Conservation (phyloP, 2,113 vertebrate species). For the Limnothrissa miodon region DNA sequence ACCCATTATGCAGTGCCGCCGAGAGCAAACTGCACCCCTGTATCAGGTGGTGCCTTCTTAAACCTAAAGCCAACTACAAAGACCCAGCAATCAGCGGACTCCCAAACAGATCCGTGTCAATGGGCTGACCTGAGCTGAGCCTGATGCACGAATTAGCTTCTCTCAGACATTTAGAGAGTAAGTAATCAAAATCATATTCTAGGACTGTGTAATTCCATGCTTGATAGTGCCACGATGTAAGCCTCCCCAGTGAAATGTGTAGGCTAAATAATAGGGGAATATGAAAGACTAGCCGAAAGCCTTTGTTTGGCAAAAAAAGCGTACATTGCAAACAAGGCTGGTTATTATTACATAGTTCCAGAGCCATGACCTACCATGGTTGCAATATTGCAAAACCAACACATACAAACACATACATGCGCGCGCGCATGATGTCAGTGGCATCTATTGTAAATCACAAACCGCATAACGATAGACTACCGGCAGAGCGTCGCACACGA, state of each 20-base stretch:
- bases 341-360: too few species aligned
- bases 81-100: neutral
- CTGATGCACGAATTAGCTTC: neutral
- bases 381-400: too few species aligned
- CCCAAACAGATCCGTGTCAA: neutral
- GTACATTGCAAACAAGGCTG: neutral
- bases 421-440: too few species aligned
- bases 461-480: neutral
- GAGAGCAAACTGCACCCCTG: neutral
- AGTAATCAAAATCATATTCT: too few species aligned
- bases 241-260: neutral
- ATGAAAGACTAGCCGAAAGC: neutral
- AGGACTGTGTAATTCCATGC: neutral
- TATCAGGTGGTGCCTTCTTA: neutral
- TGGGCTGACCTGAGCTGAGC: too few species aligned
- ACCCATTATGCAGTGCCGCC: conserved; percentile 18
- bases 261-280: conserved; percentile 2
- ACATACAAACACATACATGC: neutral
- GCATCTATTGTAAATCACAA: neutral
- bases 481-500: neutral
- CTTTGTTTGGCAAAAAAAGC: neutral
- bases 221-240: neutral
- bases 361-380: too few species aligned
- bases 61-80: conserved; percentile 11
- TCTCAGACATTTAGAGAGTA: neutral